Evolutionary conservation across 2,797 vertebrate genomes (phyloP).

Genomic region (Ctenochaetus hawaiiensis): DNA sequence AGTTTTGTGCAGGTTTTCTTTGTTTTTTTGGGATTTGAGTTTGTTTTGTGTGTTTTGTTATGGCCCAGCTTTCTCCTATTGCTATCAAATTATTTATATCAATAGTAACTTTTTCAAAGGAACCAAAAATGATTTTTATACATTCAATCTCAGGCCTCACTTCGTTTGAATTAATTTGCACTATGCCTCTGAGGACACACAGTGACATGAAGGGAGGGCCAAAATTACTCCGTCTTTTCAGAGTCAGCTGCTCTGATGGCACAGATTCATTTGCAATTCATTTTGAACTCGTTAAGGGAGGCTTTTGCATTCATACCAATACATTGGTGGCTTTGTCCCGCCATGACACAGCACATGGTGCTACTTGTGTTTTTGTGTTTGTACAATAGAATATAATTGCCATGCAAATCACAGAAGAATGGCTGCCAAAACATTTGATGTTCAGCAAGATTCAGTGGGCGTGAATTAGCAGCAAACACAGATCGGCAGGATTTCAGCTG

Average conservation of each 20-base stretch:
- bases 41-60: background rate
- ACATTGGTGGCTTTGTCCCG: constrained; percentile 57
- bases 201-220: background rate
- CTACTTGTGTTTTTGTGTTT: constrained; percentile 68
- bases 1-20: background rate
- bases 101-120: background rate
- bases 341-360: constrained; percentile 61
- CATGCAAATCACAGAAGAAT: constrained; percentile 69
- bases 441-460: constrained; percentile 38
- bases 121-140: background rate
- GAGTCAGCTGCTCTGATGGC: constrained; percentile 62
- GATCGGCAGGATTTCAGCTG: constrained; percentile 23
- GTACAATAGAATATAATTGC: constrained; percentile 66
- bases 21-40: background rate
- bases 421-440: constrained; percentile 51
- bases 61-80: background rate
- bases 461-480: constrained; percentile 11
- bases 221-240: constrained; percentile 28
- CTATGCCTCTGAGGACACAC: background rate
- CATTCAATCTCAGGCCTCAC: background rate
- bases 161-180: constrained; percentile 17
- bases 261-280: constrained; percentile 77
- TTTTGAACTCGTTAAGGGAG: constrained; percentile 58
- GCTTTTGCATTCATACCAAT: constrained; percentile 74
- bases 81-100: too few species aligned